Percentiles rank a stretch among this genome's conserved stretches.
Evolutionary conservation across 2,797 vertebrate species (phyloP).

Genomic region (Eulemur rubriventer): DNA sequence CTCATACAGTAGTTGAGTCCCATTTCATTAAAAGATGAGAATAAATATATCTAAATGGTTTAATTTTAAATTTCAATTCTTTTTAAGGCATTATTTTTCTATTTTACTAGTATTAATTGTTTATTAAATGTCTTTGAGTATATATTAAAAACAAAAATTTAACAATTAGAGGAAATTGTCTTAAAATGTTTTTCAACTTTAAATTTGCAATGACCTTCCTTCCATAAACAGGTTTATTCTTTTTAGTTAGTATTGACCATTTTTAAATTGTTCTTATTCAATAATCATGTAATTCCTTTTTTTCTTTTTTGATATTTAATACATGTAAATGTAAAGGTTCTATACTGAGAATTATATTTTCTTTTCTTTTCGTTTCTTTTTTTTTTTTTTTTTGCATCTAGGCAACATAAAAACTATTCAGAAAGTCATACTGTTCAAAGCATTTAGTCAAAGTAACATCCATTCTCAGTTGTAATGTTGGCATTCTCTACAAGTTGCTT

Average conservation of each 20-base stretch:
- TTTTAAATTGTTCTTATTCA: neutral
- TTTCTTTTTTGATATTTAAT: neutral
- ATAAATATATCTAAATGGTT: neutral
- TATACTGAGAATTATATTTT: neutral
- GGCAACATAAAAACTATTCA: neutral
- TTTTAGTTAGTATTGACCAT: neutral
- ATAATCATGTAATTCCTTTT: neutral
- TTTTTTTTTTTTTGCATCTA: neutral
- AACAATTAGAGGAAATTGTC: neutral
- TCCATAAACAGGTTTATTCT: neutral
- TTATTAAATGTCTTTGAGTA: neutral
- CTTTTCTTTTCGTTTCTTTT: neutral
- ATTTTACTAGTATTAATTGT: neutral
- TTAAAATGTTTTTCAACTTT: neutral
- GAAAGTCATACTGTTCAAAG: neutral
- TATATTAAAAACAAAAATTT: neutral
- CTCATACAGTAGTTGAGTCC: neutral
- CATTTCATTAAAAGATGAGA: neutral
- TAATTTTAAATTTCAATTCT: slow-evolving; percentile 26
- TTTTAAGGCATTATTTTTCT: neutral
- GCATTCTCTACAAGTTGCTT: neutral
- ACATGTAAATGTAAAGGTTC: neutral
- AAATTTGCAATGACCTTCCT: neutral
- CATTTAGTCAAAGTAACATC: neutral
- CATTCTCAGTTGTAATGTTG: neutral